phyloP scores from a whole-genome alignment of 2,888 invertebrate species.

The Pandemis heparana region DNA sequence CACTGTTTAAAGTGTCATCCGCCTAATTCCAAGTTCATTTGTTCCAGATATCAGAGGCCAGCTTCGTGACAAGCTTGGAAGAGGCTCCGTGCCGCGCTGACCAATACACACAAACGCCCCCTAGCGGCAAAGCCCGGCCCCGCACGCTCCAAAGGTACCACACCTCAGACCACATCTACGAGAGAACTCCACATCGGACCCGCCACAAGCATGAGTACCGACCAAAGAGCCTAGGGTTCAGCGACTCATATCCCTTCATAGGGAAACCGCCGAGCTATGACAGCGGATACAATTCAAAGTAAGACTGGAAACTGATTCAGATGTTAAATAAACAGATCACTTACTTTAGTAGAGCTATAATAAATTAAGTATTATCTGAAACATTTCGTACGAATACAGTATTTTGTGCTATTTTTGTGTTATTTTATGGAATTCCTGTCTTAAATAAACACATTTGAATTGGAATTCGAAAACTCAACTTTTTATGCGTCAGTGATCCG shows the following conservation, averaged over 20 bases:
- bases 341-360: neutral
- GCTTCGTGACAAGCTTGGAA: conserved; percentile 80
- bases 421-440: too few relatives aligned
- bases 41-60: conserved; percentile 78
- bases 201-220: conserved; percentile 63
- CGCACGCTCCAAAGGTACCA: conserved; percentile 83
- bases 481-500: neutral
- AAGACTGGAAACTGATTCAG: conserved; percentile 51
- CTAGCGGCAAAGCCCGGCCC: conserved; percentile 77
- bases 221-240: conserved; percentile 72
- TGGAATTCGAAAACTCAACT: neutral
- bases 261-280: conserved; percentile 77
- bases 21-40: neutral
- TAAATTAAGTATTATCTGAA: neutral
- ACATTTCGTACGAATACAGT: neutral
- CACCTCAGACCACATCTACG: conserved; percentile 82
- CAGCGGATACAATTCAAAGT: conserved; percentile 67
- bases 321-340: neutral
- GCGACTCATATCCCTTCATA: conserved; percentile 75
- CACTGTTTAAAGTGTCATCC: too few relatives aligned
- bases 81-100: conserved; percentile 70
- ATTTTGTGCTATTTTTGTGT: too few relatives aligned
- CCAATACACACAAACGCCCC: conserved; percentile 81
- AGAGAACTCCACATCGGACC: conserved; percentile 61
- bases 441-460: too few relatives aligned